Evolutionary conservation across 2,797 vertebrate genomes (phyloP), one percentile per base, ranked within the genome.

Genomic region (Sebastes ruberrimus): DNA sequence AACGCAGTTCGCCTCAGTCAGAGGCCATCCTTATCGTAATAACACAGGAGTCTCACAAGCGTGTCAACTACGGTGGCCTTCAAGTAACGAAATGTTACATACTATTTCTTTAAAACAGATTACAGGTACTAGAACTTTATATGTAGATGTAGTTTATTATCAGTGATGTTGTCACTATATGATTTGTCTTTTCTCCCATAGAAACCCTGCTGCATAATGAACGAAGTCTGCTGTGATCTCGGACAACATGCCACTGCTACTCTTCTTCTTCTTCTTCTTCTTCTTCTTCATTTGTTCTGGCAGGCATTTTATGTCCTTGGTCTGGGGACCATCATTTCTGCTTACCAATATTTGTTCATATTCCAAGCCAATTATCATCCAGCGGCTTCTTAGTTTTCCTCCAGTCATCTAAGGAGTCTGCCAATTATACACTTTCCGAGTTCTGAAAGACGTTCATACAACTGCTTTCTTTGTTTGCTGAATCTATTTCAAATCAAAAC

Each of bases 61-160:
- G 0, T 38, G 35, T 38, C 13, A 38, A 14, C 35, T 38, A 38
- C 5, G 35, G 35, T 38, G 13, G 35, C 35, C 13, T 38, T 38
- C 35, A 38, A 38, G 35, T 38, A 38, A 38, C 35, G 35, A 38
- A 38, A 38, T 38, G 35, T 38, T 14, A 14, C 35, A 38, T 14
- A 38, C 35, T 38, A 38, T 14, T 38, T 38, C 13, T 38, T 38
- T 38, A 30, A 30, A 55, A 49, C 42, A 53, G 18, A 49, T 1
- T 23, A 14, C 0, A 55, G 4, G 35, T 35, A 18, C 1, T 23
- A 11, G 23, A 5, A 30, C 3, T 2, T 11, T 23, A 2, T 7
- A 10, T 67, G n/a, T 11, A 7, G n/a, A 38, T 57, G 38, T 20
- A 25, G 22, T 25, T 56, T 23, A 56, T 35, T 35, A 6, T 69